A percentile compares a stretch with the other conserved stretches of the same genome.
Evolutionary conservation across 2,888 invertebrate species (phyloP).

Genomic region (Drosophila niveifrons): DNA sequence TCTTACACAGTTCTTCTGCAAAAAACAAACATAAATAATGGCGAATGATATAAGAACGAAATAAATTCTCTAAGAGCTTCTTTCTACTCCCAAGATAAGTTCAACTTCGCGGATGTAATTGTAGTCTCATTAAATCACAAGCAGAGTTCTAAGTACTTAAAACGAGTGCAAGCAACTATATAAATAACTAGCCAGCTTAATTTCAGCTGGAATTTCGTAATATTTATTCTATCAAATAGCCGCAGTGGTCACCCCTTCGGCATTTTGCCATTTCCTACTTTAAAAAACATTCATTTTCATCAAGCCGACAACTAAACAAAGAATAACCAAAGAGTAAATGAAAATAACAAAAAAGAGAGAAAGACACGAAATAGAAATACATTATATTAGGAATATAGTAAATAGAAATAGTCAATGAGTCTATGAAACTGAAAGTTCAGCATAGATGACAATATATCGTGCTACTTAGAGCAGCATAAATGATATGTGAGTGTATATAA

Average conservation of each 20-base stretch:
- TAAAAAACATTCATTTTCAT: slow-evolving; percentile 83
- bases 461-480: slow-evolving; percentile 4
- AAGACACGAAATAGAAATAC: slow-evolving; percentile 30
- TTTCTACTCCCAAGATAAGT: not conserved
- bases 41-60: not conserved
- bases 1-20: not conserved
- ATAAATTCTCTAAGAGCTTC: not conserved
- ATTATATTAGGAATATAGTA: slow-evolving; percentile 39
- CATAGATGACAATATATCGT: slow-evolving; percentile 15
- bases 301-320: slow-evolving; percentile 58
- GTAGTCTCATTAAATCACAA: not conserved
- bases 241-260: slow-evolving; percentile 40
- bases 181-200: slow-evolving; percentile 3
- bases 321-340: slow-evolving; percentile 25
- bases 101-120: slow-evolving; percentile 1
- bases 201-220: slow-evolving; percentile 44
- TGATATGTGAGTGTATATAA: slow-evolving; percentile 4
- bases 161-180: not conserved
- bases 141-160: too few relatives aligned
- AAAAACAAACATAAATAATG: not conserved
- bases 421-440: slow-evolving; percentile 80
- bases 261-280: slow-evolving; percentile 82
- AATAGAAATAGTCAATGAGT: slow-evolving; percentile 37
- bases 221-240: slow-evolving; percentile 29
- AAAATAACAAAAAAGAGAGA: slow-evolving; percentile 24